Conservation (phyloP, 2,797 vertebrate genomes). For the Denticeps clupeoides region DNA sequence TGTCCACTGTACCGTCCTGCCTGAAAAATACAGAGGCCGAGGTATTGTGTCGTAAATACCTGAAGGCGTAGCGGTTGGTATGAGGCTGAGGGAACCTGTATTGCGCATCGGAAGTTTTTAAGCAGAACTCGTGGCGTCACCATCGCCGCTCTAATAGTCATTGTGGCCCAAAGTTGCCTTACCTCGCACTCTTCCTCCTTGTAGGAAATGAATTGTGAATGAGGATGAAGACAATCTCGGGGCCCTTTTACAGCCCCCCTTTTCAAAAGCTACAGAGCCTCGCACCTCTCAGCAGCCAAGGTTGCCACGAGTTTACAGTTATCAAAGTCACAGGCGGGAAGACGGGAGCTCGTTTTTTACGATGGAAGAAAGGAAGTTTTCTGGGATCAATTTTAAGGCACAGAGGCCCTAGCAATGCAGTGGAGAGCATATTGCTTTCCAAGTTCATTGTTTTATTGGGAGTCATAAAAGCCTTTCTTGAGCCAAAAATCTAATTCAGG, state of each 20-base stretch:
- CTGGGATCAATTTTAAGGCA: constrained; percentile 32
- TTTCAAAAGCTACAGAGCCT: background rate
- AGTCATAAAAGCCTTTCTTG: constrained; percentile 2
- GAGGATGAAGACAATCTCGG: background rate
- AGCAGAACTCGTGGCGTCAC: no score
- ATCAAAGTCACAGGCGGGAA: background rate
- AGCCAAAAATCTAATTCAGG: constrained; percentile 1
- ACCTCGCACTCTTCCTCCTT: background rate
- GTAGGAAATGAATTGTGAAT: background rate
- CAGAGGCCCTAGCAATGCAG: background rate
- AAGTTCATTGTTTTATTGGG: constrained; percentile 16
- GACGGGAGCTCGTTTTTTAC: constrained; percentile 1
- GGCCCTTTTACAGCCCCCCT: background rate
- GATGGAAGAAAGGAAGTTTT: constrained; percentile 13
- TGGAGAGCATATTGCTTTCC: constrained; percentile 1
- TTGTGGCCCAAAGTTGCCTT: no score
- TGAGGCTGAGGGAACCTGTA: no score
- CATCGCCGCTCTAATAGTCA: no score
- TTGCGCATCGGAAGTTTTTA: no score
- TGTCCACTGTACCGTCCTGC: no score
- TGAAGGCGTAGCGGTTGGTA: no score
- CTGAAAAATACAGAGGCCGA: no score
- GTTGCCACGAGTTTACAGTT: constrained; percentile 3
- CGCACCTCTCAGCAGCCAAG: background rate
- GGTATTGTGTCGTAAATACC: no score